Conservation (phyloP, 2,888 invertebrate genomes). For the Ormyrus labotus region DNA sequence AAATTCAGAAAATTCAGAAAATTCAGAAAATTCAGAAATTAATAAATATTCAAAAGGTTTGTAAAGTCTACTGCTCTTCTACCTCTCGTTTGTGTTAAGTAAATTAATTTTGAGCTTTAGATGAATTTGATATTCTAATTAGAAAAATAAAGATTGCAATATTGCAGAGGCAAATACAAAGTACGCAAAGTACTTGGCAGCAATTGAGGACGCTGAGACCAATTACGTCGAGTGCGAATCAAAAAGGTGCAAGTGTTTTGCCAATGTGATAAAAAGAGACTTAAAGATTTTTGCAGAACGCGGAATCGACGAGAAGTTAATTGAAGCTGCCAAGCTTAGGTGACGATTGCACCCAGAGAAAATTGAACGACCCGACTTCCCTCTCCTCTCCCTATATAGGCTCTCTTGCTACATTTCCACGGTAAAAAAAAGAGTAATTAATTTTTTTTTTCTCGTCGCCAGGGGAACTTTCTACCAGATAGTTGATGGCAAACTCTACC, state of each 20-base stretch:
- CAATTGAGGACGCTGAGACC: constrained; percentile 77
- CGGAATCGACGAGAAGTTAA: constrained; percentile 84
- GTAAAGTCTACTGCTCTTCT: background rate
- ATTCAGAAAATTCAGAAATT: background rate
- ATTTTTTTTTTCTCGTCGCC: constrained; percentile 53
- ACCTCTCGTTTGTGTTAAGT: background rate
- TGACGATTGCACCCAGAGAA: constrained; percentile 51
- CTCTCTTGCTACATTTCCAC: background rate
- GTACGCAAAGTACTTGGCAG: constrained; percentile 72
- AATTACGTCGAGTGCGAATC: constrained; percentile 79
- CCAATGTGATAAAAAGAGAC: constrained; percentile 82
- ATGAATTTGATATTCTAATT: background rate
- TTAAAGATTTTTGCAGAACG: constrained; percentile 81
- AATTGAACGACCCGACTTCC: constrained; percentile 2
- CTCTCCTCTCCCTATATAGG: background rate
- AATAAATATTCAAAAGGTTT: constrained; percentile 58
- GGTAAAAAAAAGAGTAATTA: constrained; percentile 14
- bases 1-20: background rate
- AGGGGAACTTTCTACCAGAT: constrained; percentile 91
- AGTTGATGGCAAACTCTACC: constrained; percentile 86
- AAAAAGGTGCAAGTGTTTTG: constrained; percentile 81
- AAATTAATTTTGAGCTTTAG: background rate
- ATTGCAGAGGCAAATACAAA: constrained; percentile 49
- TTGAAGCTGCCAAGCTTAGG: constrained; percentile 78
- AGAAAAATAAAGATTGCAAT: constrained; percentile 1